Evolutionary conservation across 2,888 invertebrate genomes (phyloP).

Genomic region (Drosophila siamana): DNA sequence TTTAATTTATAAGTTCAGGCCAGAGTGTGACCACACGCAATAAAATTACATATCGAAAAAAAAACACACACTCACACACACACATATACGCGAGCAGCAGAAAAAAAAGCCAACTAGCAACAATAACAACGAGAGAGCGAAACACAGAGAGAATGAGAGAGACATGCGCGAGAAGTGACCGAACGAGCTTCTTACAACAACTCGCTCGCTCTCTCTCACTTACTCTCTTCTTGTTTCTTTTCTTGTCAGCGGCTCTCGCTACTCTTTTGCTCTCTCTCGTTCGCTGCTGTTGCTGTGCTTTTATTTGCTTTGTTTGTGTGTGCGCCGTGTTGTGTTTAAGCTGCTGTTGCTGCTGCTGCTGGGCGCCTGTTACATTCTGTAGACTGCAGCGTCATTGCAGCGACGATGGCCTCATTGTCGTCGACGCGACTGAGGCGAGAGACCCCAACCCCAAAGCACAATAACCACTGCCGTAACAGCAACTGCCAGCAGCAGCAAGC

Average conservation of each 20-base stretch:
- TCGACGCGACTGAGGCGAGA: conserved; percentile 15
- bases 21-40: conserved; percentile 50
- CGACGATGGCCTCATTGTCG: conserved; percentile 51
- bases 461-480: conserved; percentile 31
- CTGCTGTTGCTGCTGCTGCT: conserved; percentile 46
- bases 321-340: conserved; percentile 12
- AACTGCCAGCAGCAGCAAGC: conserved; percentile 28
- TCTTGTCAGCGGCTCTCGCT: not conserved
- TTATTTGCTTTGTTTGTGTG: not conserved
- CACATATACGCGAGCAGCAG: conserved; percentile 9
- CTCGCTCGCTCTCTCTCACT: conserved; percentile 6
- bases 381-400: conserved; percentile 84
- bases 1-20: conserved; percentile 34
- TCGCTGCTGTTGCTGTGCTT: conserved; percentile 24
- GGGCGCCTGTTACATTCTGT: conserved; percentile 81
- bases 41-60: conserved; percentile 46
- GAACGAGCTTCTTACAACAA: not conserved
- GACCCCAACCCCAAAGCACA: conserved; percentile 13
- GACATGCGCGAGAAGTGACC: conserved; percentile 70
- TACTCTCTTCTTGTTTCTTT: conserved; percentile 10
- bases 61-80: conserved; percentile 4
- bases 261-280: conserved; percentile 5
- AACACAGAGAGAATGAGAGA: conserved; percentile 46
- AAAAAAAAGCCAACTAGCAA: conserved; percentile 29
- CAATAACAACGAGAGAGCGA: conserved; percentile 16